Evolutionary conservation across 2,113 vertebrate species (phyloP).

Genomic region (Ammodytes dubius): DNA sequence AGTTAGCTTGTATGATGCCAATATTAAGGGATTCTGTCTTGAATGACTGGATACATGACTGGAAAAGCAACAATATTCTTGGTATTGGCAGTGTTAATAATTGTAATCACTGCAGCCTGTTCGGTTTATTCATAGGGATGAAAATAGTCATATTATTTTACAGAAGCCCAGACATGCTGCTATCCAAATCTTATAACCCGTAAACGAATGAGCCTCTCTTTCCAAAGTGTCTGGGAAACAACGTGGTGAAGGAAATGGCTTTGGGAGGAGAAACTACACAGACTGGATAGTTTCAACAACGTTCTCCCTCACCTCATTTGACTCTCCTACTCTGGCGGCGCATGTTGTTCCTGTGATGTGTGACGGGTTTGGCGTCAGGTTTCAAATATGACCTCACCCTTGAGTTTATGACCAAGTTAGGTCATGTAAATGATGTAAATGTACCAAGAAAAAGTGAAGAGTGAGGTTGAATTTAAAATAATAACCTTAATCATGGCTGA

Average conservation of each 20-base stretch:
- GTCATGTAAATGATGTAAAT: not conserved
- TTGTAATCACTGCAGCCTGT: conserved; percentile 37
- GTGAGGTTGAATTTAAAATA: not conserved
- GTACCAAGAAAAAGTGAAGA: not conserved
- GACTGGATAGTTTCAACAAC: conserved; percentile 54
- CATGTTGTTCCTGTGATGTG: conserved; percentile 9
- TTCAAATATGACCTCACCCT: conserved; percentile 28
- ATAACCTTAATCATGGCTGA: not conserved
- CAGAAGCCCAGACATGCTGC: conserved; percentile 56
- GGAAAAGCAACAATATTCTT: conserved; percentile 29
- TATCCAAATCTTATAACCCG: conserved; percentile 46
- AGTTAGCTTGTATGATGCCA: not conserved
- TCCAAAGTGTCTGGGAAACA: conserved; percentile 64
- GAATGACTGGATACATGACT: not conserved
- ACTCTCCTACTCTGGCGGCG: conserved; percentile 43
- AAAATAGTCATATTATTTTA: conserved; percentile 67
- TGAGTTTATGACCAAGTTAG: not conserved
- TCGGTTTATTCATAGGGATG: conserved; percentile 45
- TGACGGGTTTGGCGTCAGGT: not conserved
- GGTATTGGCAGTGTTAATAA: conserved; percentile 41
- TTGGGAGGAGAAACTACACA: conserved; percentile 51
- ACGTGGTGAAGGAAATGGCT: conserved; percentile 48
- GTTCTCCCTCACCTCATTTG: conserved; percentile 62
- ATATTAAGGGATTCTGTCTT: not conserved
- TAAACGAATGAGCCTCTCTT: conserved; percentile 70